These are phyloP conservation scores for Trichopoda pennipes DNA, from an alignment of 2,888 invertebrate species.

Conservation along the genomic window DNA sequence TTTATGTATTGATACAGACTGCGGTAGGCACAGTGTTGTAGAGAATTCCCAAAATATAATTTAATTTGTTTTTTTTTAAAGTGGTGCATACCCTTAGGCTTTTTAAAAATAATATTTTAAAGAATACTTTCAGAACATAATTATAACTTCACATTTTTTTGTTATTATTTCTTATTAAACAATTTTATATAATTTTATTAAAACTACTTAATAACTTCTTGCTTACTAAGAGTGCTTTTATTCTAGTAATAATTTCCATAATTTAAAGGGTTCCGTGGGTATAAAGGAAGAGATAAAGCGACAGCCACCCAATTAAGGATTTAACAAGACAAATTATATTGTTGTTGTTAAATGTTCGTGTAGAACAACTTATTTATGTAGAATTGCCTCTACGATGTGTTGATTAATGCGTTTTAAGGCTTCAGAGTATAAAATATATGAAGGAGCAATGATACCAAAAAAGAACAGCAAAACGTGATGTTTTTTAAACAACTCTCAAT, in stretches of 20 bases:
- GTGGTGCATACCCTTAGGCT: too few species aligned
- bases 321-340: slow-evolving; percentile 27
- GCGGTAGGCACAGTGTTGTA: too few species aligned
- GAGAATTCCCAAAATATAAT: too few species aligned
- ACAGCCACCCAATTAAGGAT: background rate
- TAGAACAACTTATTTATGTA: slow-evolving; percentile 13
- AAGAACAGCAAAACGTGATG: slow-evolving; percentile 66
- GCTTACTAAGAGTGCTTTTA: too few species aligned
- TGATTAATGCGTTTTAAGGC: slow-evolving; percentile 42
- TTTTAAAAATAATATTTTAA: too few species aligned
- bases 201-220: too few species aligned
- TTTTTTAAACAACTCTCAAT: slow-evolving; percentile 50
- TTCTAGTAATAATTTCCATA: background rate
- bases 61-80: too few species aligned
- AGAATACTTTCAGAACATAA: too few species aligned
- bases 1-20: too few species aligned
- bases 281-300: background rate
- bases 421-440: slow-evolving; percentile 22
- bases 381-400: slow-evolving; percentile 31
- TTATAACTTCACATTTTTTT: too few species aligned
- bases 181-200: too few species aligned
- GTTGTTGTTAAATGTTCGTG: slow-evolving; percentile 16
- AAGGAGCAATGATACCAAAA: slow-evolving; percentile 5
- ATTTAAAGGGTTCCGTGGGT: slow-evolving; percentile 17
- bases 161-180: too few species aligned